These are phyloP conservation scores for Procambarus virginalis DNA, from an alignment of 1,140 invertebrate species.

Conservation along the genomic window DNA sequence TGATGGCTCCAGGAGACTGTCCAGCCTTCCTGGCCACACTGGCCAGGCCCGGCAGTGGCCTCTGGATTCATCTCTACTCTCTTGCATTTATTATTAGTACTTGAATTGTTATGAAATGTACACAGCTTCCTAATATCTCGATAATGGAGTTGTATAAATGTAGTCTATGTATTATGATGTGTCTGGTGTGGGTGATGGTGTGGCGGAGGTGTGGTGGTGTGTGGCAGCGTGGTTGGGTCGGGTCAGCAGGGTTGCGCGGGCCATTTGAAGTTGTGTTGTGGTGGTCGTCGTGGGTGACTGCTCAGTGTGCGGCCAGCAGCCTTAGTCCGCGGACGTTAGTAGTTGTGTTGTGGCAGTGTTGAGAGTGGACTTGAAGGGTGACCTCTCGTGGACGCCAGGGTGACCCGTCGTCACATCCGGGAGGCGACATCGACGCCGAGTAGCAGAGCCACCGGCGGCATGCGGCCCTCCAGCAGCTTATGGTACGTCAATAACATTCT, in stretches of 20 bases:
- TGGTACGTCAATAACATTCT: not conserved
- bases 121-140: no score
- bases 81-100: no score
- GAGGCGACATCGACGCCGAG: not conserved
- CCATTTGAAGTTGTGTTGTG: conserved; percentile 2
- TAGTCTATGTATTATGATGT: no score
- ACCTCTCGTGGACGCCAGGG: not conserved
- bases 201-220: not conserved
- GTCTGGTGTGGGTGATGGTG: not conserved
- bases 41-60: no score
- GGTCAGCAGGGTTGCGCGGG: conserved; percentile 6
- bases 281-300: not conserved
- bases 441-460: not conserved
- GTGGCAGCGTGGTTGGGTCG: not conserved
- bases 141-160: no score
- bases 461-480: not conserved
- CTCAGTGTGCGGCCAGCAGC: conserved; percentile 6
- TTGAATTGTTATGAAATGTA: no score
- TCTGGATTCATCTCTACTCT: no score
- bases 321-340: not conserved
- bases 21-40: no score
- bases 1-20: no score
- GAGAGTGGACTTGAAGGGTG: not conserved
- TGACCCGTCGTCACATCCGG: not conserved
- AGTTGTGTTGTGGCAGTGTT: conserved; percentile 1